Base-by-base conservation (phyloP, 2,888 invertebrate species). In the Parnassius apollo region DNA sequence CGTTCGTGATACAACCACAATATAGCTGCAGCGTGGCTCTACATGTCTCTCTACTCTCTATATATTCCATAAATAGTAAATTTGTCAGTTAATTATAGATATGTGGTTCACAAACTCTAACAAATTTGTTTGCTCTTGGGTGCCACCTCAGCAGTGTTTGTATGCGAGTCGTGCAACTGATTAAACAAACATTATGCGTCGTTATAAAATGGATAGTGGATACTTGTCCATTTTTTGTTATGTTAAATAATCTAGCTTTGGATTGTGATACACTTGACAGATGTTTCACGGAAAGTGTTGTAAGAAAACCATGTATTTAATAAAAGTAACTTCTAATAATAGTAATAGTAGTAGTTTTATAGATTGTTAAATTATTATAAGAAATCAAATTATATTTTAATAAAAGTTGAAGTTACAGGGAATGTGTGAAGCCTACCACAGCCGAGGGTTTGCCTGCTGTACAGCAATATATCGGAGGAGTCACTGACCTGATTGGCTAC, bases 161-260 rank as follows among this genome's bases (percentile, higher is more conserved):
- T 45, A 13, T 45, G n/a, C 35, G 22, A n/a, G 4, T 42, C 77
- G 42, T 75, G 76, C 78, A 77, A 78, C 80, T 78, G 80, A 80
- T 81, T 79, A 77, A 79, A 81, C 76, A 78, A 80, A 81, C 72
- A 80, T 72, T 35, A 69, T 68, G 69, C 68, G 56, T 61, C 66
- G 60, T 65, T 66, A 64, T 66, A 64, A 59, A 56, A 42, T 12
- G 42, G 11, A n/a, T 25, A 52, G 22, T 46, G 35, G 50, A 61
- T 49, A 35, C 49, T 49, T 45, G 42, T 50, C 50, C 45, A 42
- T 49, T 49, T 61, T 61, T 56, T 22, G 4, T 7, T 7, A 35
- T 35, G 7, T 7, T 35, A 4, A 7, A 35, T 59, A 49, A 35
- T 12, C 48, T 25, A 4, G 1, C 46, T 9, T 18, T 18, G 10